A percentile compares a stretch with the other conserved stretches of the same genome.
These are phyloP conservation scores for Microctonus brassicae DNA, from an alignment of 2,888 invertebrate species.

Conservation along the genomic window DNA sequence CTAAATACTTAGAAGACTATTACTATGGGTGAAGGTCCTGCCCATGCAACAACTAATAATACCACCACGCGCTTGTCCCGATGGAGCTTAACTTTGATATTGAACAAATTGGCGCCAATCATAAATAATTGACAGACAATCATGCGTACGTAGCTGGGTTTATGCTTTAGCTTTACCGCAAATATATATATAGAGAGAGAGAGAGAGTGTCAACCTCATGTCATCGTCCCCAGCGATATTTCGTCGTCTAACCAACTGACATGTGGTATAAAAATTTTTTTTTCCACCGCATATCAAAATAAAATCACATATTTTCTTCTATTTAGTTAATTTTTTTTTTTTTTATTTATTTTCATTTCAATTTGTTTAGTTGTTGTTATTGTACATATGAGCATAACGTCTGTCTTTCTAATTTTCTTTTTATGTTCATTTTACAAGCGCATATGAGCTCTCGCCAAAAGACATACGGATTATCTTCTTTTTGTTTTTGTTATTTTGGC, in stretches of 20 bases:
- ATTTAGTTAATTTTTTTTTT: too few species aligned
- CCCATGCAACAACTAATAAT: conserved; percentile 54
- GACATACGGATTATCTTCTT: neutral
- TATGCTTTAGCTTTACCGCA: conserved; percentile 27
- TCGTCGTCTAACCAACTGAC: conserved; percentile 23
- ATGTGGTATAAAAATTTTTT: neutral
- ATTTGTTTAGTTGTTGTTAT: too few species aligned
- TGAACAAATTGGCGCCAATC: conserved; percentile 65
- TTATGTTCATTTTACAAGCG: neutral
- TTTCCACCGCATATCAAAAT: neutral
- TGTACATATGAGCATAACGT: too few species aligned
- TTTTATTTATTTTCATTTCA: too few species aligned
- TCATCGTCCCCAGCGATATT: conserved; percentile 27
- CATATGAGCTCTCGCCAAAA: neutral
- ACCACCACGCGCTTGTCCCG: conserved; percentile 42
- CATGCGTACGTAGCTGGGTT: conserved; percentile 44
- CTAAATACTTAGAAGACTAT: neutral
- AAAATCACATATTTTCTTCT: neutral
- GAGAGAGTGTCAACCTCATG: neutral
- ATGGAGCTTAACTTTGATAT: conserved; percentile 58
- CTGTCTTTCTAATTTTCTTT: too few species aligned
- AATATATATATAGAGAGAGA: neutral
- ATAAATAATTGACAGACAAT: conserved; percentile 68
- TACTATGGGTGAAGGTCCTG: conserved; percentile 17
- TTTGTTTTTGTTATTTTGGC: neutral